A percentile compares a stretch with the other conserved stretches of the same genome.
phyloP scores from a whole-genome alignment of 2,888 invertebrate species.

The Thymelicus acteon region DNA sequence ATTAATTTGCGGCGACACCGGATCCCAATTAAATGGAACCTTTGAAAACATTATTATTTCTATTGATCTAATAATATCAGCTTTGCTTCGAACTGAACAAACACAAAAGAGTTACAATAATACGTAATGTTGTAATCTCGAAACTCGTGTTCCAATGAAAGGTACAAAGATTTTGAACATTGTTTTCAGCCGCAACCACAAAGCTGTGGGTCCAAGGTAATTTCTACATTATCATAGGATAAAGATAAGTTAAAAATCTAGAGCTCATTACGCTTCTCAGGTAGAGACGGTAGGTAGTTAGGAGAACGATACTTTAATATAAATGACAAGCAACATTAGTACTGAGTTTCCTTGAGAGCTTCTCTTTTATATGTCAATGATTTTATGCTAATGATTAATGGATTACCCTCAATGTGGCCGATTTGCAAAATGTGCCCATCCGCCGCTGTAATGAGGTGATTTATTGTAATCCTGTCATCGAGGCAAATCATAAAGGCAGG shows the following conservation, averaged over 20 bases:
- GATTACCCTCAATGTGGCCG: slow-evolving; percentile 33
- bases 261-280: slow-evolving; percentile 22
- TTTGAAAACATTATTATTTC: slow-evolving; percentile 51
- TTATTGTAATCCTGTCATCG: slow-evolving; percentile 46
- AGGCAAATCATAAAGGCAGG: slow-evolving; percentile 55
- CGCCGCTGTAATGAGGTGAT: slow-evolving; percentile 43
- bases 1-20: slow-evolving; percentile 77
- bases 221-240: slow-evolving; percentile 20
- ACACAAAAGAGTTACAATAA: neutral
- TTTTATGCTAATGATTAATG: slow-evolving; percentile 34
- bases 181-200: neutral
- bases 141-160: neutral
- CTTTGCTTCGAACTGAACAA: neutral
- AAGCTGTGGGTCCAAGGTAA: neutral
- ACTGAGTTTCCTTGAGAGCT: slow-evolving; percentile 4
- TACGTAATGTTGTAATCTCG: neutral
- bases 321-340: slow-evolving; percentile 20
- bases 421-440: slow-evolving; percentile 42
- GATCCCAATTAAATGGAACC: slow-evolving; percentile 72
- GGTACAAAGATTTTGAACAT: neutral
- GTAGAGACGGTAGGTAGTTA: slow-evolving; percentile 9
- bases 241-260: slow-evolving; percentile 20
- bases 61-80: slow-evolving; percentile 10
- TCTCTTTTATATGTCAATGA: slow-evolving; percentile 36
- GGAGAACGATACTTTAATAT: slow-evolving; percentile 23